phyloP scores from a whole-genome alignment of 1,140 invertebrate species.

The Magallana gigas region DNA sequence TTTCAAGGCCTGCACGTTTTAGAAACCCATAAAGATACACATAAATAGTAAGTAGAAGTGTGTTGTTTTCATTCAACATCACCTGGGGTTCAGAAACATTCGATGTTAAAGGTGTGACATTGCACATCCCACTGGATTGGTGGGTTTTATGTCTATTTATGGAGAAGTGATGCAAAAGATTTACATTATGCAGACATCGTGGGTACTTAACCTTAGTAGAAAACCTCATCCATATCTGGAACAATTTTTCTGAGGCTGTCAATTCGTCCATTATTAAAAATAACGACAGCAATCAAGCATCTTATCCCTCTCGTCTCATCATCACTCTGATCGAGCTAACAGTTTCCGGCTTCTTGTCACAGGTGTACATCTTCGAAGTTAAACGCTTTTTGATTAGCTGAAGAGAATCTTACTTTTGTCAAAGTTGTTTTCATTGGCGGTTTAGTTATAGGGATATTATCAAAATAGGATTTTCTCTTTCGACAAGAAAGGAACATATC shows the following conservation, averaged over 20 bases:
- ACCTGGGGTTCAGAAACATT: not conserved
- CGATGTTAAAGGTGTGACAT: not conserved
- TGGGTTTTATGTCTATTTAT: conserved; percentile 14
- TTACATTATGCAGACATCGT: not conserved
- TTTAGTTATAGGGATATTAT: not conserved
- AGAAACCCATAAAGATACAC: too few relatives aligned
- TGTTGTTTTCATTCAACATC: too few relatives aligned
- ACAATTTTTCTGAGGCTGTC: conserved; percentile 63
- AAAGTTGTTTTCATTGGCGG: conserved; percentile 17
- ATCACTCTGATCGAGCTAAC: not conserved
- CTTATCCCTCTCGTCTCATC: conserved; percentile 14
- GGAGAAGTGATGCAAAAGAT: conserved; percentile 17
- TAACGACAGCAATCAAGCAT: not conserved
- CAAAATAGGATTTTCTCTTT: not conserved
- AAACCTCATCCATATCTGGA: conserved; percentile 69
- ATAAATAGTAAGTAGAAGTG: too few relatives aligned
- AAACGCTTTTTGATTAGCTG: conserved; percentile 1
- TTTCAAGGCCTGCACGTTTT: too few relatives aligned
- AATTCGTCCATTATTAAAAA: conserved; percentile 59
- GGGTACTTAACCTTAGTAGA: conserved; percentile 60
- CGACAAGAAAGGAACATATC: not conserved
- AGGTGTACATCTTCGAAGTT: conserved; percentile 2
- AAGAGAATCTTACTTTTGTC: not conserved
- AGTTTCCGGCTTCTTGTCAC: conserved; percentile 32
- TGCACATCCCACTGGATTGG: not conserved